Percentiles rank a stretch among this genome's conserved stretches.
Evolutionary conservation across 2,113 vertebrate species (phyloP).

Genomic region (Prunella himalayana): DNA sequence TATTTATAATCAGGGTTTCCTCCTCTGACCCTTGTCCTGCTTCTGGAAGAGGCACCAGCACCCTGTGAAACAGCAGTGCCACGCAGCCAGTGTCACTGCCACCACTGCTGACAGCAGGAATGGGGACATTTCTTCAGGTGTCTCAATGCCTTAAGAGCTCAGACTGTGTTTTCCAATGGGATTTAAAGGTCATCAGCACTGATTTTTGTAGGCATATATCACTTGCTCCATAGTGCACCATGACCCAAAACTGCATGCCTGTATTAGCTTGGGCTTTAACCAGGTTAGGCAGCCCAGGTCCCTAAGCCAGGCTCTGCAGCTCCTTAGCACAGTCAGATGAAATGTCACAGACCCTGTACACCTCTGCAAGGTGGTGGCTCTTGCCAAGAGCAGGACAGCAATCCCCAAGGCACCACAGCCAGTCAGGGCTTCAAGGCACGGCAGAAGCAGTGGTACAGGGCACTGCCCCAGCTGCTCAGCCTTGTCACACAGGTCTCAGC

Average conservation of each 20-base stretch:
- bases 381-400: background rate
- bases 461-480: background rate
- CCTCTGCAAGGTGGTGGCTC: background rate
- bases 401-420: background rate
- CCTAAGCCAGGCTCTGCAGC: background rate
- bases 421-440: accelerated
- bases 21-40: background rate
- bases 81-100: background rate
- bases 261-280: background rate
- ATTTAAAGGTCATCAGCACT: background rate
- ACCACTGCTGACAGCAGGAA: background rate
- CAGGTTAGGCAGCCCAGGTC: background rate
- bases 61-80: accelerated
- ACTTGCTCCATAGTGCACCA: background rate
- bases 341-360: background rate
- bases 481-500: background rate
- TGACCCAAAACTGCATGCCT: background rate
- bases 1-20: background rate
- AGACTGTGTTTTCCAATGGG: background rate
- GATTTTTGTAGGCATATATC: background rate
- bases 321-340: background rate
- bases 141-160: background rate
- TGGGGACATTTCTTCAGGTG: background rate
- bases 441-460: background rate
- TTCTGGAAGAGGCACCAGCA: background rate